Percentiles rank a stretch among this genome's conserved stretches.
These are phyloP conservation scores for Iphiclides podalirius DNA, from an alignment of 2,888 invertebrate genomes.

Conservation along the genomic window DNA sequence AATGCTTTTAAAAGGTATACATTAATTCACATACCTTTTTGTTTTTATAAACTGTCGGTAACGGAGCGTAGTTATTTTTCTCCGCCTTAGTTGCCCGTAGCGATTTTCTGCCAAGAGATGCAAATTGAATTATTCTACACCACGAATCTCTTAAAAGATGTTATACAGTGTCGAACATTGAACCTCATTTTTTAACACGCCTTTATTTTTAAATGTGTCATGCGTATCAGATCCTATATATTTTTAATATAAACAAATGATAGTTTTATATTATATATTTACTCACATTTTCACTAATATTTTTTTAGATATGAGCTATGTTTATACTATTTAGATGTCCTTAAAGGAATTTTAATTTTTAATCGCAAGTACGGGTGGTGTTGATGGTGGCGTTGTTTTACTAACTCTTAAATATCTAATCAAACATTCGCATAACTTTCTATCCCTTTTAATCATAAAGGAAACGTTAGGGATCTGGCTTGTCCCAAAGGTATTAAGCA, in stretches of 20 bases:
- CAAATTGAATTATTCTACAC: constrained; percentile 6
- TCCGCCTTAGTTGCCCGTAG: not conserved
- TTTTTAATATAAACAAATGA: too few relatives aligned
- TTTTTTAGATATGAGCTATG: too few relatives aligned
- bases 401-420: not conserved
- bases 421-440: not conserved
- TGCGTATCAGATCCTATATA: too few relatives aligned
- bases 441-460: not conserved
- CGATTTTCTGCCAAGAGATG: not conserved
- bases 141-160: constrained; percentile 2
- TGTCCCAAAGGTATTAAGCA: not conserved
- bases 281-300: too few relatives aligned
- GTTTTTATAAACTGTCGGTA: not conserved
- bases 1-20: too few relatives aligned
- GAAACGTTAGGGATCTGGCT: not conserved
- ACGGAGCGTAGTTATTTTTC: not conserved
- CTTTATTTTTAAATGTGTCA: not conserved
- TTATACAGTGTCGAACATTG: not conserved
- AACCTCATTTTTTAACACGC: too few relatives aligned
- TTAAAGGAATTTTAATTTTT: not conserved
- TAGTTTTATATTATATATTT: too few relatives aligned
- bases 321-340: too few relatives aligned
- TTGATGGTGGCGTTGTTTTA: not conserved
- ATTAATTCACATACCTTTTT: too few relatives aligned
- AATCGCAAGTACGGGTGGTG: not conserved